These are phyloP conservation scores for Danio choprae DNA, from an alignment of 2,797 vertebrate genomes.

Conservation along the genomic window DNA sequence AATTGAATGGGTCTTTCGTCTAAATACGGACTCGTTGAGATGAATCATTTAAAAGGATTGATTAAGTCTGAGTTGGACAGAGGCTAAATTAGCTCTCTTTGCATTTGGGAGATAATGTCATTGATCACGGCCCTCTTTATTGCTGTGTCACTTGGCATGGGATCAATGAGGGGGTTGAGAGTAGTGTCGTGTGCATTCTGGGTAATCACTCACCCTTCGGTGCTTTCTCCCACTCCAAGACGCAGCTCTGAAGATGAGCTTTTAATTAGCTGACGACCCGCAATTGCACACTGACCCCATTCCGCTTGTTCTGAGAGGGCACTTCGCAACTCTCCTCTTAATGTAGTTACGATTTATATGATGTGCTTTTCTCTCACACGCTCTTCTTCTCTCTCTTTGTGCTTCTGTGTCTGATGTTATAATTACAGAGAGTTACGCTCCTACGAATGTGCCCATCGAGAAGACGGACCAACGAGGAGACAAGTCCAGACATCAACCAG, in stretches of 20 bases:
- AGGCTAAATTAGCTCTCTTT: constrained; percentile 59
- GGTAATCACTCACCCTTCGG: constrained; percentile 43
- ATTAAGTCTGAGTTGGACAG: constrained; percentile 47
- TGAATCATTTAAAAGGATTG: constrained; percentile 57
- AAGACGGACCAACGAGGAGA: constrained; percentile 84
- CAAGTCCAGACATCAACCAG: constrained; percentile 72
- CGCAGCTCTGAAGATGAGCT: constrained; percentile 35
- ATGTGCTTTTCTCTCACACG: constrained; percentile 2
- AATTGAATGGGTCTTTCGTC: constrained; percentile 51
- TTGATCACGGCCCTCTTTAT: constrained; percentile 54
- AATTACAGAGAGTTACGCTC: constrained; percentile 81
- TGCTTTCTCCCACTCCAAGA: constrained; percentile 38
- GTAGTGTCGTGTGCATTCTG: constrained; percentile 32
- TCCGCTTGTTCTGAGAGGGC: constrained; percentile 8
- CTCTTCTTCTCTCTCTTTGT: constrained; percentile 9
- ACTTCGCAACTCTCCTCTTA: constrained; percentile 13
- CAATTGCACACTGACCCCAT: constrained; percentile 19
- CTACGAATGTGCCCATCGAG: constrained; percentile 87
- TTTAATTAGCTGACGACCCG: constrained; percentile 33
- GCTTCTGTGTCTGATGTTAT: constrained; percentile 24
- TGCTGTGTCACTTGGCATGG: constrained; percentile 50
- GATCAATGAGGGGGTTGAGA: constrained; percentile 44
- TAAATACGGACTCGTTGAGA: constrained; percentile 45
- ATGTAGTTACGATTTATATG: constrained; percentile 1
- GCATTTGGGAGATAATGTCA: constrained; percentile 52